phyloP scores from a whole-genome alignment of 2,797 vertebrate species.

The Paratrypauchen microcephalus region DNA sequence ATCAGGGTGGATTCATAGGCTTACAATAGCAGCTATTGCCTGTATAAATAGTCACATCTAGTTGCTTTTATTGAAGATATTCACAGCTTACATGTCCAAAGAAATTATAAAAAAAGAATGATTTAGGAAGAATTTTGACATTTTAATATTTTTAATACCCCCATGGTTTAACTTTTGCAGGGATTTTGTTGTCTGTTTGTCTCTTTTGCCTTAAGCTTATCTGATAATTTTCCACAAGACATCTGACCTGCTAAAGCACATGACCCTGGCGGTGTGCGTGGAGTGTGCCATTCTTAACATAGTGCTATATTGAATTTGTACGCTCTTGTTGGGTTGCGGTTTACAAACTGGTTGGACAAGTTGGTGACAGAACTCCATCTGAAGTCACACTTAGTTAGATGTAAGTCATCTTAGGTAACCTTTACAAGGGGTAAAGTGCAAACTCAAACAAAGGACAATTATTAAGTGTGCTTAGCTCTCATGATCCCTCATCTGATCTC shows the following conservation, averaged over 20 bases:
- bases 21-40: not conserved
- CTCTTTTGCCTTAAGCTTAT: constrained; percentile 13
- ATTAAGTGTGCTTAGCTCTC: constrained; percentile 50
- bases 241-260: constrained; percentile 45
- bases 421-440: constrained; percentile 20
- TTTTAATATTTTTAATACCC: not conserved
- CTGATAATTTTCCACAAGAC: constrained; percentile 38
- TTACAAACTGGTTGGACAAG: constrained; percentile 53
- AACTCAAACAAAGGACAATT: constrained; percentile 50
- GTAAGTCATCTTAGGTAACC: constrained; percentile 12
- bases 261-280: constrained; percentile 48
- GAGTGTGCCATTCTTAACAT: constrained; percentile 47
- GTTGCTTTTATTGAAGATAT: not conserved
- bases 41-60: constrained; percentile 6
- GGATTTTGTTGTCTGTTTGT: constrained; percentile 6
- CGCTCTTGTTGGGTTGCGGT: constrained; percentile 17
- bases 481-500: constrained; percentile 72
- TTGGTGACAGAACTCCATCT: constrained; percentile 43
- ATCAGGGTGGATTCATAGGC: constrained; percentile 21
- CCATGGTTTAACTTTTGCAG: not conserved
- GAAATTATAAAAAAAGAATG: not conserved
- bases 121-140: not conserved
- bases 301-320: constrained; percentile 4
- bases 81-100: not conserved
- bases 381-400: constrained; percentile 39